phyloP scores from a whole-genome alignment of 2,113 vertebrate species.

The Indicator indicator region DNA sequence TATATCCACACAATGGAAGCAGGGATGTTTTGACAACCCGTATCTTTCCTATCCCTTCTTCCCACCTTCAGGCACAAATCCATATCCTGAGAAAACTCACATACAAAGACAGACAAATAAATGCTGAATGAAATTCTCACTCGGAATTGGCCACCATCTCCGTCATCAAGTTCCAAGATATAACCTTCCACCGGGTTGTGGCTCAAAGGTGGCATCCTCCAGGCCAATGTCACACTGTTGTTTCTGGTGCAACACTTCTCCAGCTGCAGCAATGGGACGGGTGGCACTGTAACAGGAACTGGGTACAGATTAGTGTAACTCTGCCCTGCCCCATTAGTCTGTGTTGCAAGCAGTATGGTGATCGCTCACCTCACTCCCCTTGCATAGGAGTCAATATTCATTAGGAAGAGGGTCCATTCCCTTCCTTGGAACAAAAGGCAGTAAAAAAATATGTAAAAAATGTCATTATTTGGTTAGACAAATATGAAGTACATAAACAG shows the following conservation, averaged over 20 bases:
- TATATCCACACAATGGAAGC: background rate
- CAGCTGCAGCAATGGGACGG: constrained; percentile 90
- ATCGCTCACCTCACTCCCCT: background rate
- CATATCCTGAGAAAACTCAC: background rate
- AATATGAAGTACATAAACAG: background rate
- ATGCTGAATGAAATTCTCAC: constrained; percentile 76
- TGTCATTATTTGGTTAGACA: background rate
- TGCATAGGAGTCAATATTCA: rapidly evolving
- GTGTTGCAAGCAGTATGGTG: background rate
- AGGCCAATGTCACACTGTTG: constrained; percentile 96
- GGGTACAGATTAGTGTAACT: constrained; percentile 70
- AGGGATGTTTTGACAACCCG: background rate
- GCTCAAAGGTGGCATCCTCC: constrained; percentile 86
- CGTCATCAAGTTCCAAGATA: constrained; percentile 96
- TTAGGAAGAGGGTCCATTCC: background rate
- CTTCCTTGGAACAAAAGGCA: background rate
- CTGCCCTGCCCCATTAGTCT: background rate
- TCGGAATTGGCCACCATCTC: constrained; percentile 94
- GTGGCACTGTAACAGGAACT: constrained; percentile 84
- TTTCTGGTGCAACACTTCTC: constrained; percentile 96
- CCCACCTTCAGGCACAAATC: background rate
- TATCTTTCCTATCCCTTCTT: background rate
- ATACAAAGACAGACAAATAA: constrained; percentile 49
- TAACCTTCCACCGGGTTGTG: constrained; percentile 89
- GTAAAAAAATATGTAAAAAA: background rate